These are phyloP conservation scores for Charaxes varanes DNA, from an alignment of 1,140 invertebrate genomes.

Conservation along the genomic window DNA sequence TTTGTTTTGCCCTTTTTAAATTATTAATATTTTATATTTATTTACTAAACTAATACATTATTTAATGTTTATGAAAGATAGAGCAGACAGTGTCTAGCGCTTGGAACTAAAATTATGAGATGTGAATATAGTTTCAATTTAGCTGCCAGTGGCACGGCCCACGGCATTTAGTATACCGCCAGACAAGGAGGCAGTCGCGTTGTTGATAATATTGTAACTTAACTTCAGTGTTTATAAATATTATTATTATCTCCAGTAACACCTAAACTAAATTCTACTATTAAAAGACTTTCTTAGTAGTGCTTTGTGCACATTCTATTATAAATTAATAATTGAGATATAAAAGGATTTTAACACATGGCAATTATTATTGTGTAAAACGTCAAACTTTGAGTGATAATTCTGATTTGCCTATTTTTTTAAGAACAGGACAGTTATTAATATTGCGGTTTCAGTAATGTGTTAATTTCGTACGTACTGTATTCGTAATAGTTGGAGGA, in stretches of 20 bases:
- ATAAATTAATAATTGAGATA: neutral
- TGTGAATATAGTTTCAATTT: slow-evolving; percentile 16
- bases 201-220: slow-evolving; percentile 6
- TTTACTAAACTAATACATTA: too few species aligned
- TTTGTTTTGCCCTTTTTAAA: too few species aligned
- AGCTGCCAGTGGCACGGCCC: too few species aligned
- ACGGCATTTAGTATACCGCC: slow-evolving; percentile 21
- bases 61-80: too few species aligned
- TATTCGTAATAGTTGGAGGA: too few species aligned
- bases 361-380: slow-evolving; percentile 17
- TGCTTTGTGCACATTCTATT: too few species aligned
- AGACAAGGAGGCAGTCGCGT: slow-evolving; percentile 20
- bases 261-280: too few species aligned
- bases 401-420: slow-evolving; percentile 4
- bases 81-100: too few species aligned
- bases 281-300: too few species aligned
- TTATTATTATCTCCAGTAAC: neutral
- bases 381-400: slow-evolving; percentile 12
- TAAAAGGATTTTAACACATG: neutral
- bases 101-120: slow-evolving; percentile 9
- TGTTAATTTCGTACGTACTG: too few species aligned
- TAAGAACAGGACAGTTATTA: neutral
- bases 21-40: too few species aligned
- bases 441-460: neutral
- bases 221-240: slow-evolving; percentile 14